These are phyloP conservation scores for Sebastes fasciatus DNA, from an alignment of 2,113 vertebrate genomes.

Conservation along the genomic window DNA sequence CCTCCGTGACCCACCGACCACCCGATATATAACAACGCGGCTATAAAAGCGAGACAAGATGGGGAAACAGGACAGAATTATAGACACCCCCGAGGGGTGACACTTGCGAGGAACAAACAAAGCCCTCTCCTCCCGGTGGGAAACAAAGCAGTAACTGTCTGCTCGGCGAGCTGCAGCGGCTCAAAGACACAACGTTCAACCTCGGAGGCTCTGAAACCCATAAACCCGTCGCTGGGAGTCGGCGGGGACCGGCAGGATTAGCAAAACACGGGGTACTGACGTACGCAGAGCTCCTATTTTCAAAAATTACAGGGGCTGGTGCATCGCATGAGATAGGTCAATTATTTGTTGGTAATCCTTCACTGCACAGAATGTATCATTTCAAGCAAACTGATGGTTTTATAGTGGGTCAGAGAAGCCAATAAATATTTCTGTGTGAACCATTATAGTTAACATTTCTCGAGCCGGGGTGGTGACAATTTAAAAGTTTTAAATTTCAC, in stretches of 20 bases:
- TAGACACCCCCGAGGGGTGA: conserved; percentile 53
- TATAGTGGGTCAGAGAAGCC: conserved; percentile 47
- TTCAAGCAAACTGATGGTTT: conserved; percentile 47
- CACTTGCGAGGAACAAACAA: conserved; percentile 56
- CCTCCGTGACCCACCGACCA: conserved; percentile 63
- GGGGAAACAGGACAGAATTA: conserved; percentile 58
- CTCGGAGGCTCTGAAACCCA: conserved; percentile 14
- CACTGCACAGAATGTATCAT: conserved; percentile 31
- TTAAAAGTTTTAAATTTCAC: conserved; percentile 61
- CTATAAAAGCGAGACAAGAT: conserved; percentile 63
- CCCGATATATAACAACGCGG: conserved; percentile 58
- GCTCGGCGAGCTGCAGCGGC: conserved; percentile 24
- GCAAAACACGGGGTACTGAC: conserved; percentile 29
- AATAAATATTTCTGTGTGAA: conserved; percentile 35
- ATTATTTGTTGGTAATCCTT: conserved; percentile 60
- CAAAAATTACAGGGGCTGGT: conserved; percentile 39
- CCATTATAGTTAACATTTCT: conserved; percentile 37
- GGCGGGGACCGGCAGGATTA: conserved; percentile 33
- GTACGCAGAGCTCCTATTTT: conserved; percentile 21
- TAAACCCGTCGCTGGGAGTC: conserved; percentile 14
- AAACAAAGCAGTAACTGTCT: conserved; percentile 49
- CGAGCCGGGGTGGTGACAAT: conserved; percentile 14
- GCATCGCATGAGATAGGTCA: conserved; percentile 30
- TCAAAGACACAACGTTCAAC: conserved; percentile 35
- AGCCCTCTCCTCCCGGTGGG: conserved; percentile 16